phyloP scores from a whole-genome alignment of 2,888 invertebrate genomes.

The Idaea aversata region DNA sequence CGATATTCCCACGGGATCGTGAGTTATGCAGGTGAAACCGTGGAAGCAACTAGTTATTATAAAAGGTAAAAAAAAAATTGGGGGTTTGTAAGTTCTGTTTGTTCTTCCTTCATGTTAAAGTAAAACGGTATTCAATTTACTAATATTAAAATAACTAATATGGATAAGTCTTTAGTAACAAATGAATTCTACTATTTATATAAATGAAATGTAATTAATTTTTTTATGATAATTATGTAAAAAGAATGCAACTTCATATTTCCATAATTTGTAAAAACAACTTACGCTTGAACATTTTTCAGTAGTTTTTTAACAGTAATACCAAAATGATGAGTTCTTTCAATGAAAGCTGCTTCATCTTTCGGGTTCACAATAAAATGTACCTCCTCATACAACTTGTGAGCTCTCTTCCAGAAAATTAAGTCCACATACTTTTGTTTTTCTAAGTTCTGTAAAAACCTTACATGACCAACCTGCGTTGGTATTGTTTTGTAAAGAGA shows the following conservation, averaged over 20 bases:
- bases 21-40: too few relatives aligned
- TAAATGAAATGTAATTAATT: too few relatives aligned
- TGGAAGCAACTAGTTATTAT: constrained; percentile 5
- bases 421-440: constrained; percentile 51
- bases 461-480: constrained; percentile 44
- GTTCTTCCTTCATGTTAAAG: background rate
- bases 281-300: constrained; percentile 52
- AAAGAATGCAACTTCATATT: too few relatives aligned
- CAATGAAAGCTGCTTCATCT: constrained; percentile 43
- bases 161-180: too few relatives aligned
- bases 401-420: constrained; percentile 54
- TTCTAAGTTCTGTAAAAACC: constrained; percentile 53
- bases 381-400: constrained; percentile 45
- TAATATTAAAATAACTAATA: too few relatives aligned
- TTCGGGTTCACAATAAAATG: constrained; percentile 51
- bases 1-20: too few relatives aligned
- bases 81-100: too few relatives aligned
- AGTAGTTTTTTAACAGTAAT: constrained; percentile 35
- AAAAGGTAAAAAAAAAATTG: constrained; percentile 4
- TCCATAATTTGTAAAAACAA: background rate
- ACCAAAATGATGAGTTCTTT: constrained; percentile 49
- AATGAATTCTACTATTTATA: too few relatives aligned
- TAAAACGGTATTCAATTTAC: background rate
- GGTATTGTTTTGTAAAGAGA: constrained; percentile 44
- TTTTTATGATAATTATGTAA: too few relatives aligned